phyloP scores from a whole-genome alignment of 1,140 invertebrate genomes.

The Mya arenaria region DNA sequence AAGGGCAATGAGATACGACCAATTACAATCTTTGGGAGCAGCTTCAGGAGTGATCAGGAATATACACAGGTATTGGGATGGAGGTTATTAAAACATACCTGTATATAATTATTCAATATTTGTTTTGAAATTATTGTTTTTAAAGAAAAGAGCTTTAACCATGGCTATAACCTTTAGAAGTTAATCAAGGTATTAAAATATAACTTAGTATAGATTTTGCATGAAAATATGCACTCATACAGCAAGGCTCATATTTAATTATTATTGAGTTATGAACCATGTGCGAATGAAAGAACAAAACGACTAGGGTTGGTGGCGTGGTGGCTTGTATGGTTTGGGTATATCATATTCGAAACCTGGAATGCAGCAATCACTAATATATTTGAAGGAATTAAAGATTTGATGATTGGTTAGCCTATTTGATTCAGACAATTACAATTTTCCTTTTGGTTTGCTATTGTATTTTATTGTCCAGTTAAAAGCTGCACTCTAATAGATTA shows the following conservation, averaged over 20 bases:
- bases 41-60: conserved; percentile 72
- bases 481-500: no score
- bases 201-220: not conserved
- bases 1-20: conserved; percentile 53
- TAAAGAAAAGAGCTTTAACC: not conserved
- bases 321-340: no score
- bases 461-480: no score
- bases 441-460: no score
- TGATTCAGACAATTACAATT: no score
- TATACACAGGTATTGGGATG: conserved; percentile 69
- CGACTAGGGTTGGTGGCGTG: no score
- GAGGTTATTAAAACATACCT: not conserved
- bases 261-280: no score
- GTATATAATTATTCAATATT: not conserved
- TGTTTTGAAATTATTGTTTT: not conserved
- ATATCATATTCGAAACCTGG: no score
- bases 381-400: no score
- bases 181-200: not conserved
- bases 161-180: not conserved
- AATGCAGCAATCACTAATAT: no score
- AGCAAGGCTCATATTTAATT: not conserved
- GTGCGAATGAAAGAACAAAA: no score
- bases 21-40: conserved; percentile 72
- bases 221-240: not conserved
- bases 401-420: no score